A percentile compares a stretch with the other conserved stretches of the same genome.
Conservation (phyloP, 2,797 vertebrate species). For the Hemitrygon akajei region DNA sequence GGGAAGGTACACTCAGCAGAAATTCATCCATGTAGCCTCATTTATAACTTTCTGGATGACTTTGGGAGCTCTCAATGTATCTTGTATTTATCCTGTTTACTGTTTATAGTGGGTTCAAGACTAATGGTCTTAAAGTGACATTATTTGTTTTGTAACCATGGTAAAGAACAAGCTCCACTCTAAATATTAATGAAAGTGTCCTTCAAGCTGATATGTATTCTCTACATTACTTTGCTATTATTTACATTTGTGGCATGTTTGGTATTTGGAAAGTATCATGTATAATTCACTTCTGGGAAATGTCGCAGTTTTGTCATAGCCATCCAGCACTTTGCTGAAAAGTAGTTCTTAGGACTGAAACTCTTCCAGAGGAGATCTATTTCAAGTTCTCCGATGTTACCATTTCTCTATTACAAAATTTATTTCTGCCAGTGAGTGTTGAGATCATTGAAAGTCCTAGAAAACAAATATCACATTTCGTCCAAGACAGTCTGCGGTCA, state of each 20-base stretch:
- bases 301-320: background rate
- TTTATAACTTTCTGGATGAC: background rate
- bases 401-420: background rate
- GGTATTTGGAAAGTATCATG: background rate
- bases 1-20: background rate
- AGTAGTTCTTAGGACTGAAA: background rate
- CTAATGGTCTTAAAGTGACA: background rate
- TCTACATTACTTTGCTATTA: background rate
- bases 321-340: background rate
- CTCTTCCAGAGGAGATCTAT: background rate
- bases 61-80: background rate
- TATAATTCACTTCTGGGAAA: constrained; percentile 24
- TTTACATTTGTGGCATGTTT: background rate
- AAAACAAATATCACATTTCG: constrained; percentile 15
- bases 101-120: background rate
- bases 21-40: background rate
- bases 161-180: background rate
- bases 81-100: no score
- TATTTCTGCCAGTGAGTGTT: background rate
- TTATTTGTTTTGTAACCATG: background rate
- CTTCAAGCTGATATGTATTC: background rate
- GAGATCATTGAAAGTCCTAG: background rate
- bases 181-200: background rate
- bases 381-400: constrained; percentile 12
- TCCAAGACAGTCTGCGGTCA: background rate